These are phyloP conservation scores for Regulus satrapa DNA, from an alignment of 2,113 vertebrate species.

Conservation along the genomic window DNA sequence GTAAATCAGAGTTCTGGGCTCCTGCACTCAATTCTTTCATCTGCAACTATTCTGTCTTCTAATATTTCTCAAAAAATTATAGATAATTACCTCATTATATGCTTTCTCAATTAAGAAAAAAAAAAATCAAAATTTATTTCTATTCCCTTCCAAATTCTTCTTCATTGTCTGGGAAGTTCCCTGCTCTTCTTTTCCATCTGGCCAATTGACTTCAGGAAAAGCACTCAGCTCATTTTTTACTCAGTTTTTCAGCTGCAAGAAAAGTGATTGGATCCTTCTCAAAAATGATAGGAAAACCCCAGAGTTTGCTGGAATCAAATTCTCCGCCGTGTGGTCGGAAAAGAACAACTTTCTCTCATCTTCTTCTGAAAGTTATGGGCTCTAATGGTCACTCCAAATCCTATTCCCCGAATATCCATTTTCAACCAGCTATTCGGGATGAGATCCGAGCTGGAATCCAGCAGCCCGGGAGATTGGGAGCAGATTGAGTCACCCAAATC, in stretches of 20 bases:
- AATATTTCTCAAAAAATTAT: neutral
- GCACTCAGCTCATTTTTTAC: neutral
- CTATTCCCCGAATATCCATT: neutral
- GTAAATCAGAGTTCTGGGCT: constrained; percentile 33
- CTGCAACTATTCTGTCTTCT: neutral
- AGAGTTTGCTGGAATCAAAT: neutral
- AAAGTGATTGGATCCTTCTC: neutral
- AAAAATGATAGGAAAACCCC: constrained; percentile 11
- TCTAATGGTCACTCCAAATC: neutral
- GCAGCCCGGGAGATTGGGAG: neutral
- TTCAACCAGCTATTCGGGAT: neutral
- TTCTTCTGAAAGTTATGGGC: neutral
- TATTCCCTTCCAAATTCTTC: neutral
- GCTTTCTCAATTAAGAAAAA: neutral
- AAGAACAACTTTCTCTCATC: neutral
- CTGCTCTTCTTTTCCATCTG: neutral
- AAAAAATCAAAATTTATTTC: neutral
- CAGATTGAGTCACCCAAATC: constrained; percentile 41
- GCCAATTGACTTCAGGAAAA: neutral
- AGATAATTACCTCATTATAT: neutral
- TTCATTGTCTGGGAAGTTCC: neutral
- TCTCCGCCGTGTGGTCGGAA: neutral
- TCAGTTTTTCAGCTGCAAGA: neutral
- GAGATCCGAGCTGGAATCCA: neutral
- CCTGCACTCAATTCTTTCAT: neutral